These are phyloP conservation scores for Chunga burmeisteri DNA, from an alignment of 2,113 vertebrate genomes.

Conservation along the genomic window DNA sequence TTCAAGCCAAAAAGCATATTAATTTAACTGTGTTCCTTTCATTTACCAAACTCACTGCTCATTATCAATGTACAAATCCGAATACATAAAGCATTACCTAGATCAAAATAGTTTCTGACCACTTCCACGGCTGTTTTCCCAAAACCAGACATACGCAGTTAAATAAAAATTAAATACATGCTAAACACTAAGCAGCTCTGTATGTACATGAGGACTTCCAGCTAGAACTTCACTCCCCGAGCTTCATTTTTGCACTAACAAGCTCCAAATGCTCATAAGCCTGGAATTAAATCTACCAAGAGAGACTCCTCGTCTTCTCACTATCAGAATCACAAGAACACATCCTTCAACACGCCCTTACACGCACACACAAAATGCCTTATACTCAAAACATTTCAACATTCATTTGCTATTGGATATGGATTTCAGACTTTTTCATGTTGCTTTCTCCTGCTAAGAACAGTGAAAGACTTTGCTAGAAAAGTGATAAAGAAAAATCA, in stretches of 20 bases:
- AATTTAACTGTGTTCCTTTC: not conserved
- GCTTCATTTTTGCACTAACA: not conserved
- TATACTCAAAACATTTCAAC: not conserved
- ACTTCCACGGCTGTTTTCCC: not conserved
- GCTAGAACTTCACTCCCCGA: not conserved
- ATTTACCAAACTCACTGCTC: not conserved
- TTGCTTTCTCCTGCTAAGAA: not conserved
- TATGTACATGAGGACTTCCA: not conserved
- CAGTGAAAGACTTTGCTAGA: not conserved
- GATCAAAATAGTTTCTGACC: not conserved
- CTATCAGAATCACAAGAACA: constrained; percentile 2
- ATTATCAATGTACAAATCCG: not conserved
- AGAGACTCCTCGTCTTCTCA: not conserved
- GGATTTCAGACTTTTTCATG: not conserved
- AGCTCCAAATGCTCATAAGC: not conserved
- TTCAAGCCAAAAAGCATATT: not conserved
- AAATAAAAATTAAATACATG: not conserved
- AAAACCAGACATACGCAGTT: not conserved
- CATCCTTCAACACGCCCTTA: not conserved
- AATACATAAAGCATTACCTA: not conserved
- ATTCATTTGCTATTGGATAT: not conserved
- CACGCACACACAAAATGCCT: not conserved
- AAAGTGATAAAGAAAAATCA: not conserved
- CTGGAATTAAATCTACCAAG: not conserved
- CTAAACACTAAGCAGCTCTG: not conserved